Conservation (phyloP, 2,797 vertebrate genomes). For the Paramormyrops hopkinsi region DNA sequence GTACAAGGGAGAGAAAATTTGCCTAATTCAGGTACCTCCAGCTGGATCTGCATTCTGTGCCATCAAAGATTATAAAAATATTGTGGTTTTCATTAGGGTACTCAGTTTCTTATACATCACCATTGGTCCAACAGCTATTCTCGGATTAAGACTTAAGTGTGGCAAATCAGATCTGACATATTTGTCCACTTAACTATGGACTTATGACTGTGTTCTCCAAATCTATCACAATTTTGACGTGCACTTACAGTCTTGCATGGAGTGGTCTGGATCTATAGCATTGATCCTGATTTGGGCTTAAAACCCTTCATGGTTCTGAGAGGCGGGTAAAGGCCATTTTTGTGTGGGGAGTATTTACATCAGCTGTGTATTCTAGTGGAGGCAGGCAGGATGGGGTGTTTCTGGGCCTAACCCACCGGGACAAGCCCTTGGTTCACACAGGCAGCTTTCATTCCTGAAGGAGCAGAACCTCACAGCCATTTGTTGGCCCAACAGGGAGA, state of each 20-base stretch:
- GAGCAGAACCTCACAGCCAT: background rate
- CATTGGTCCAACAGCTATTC: background rate
- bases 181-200: background rate
- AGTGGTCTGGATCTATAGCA: background rate
- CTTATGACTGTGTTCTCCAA: background rate
- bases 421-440: background rate
- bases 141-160: background rate
- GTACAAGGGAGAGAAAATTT: background rate
- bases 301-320: background rate
- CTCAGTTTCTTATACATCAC: background rate
- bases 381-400: background rate
- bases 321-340: background rate
- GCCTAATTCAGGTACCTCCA: background rate
- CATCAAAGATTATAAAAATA: background rate
- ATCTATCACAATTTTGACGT: background rate
- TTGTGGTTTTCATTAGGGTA: background rate
- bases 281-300: background rate
- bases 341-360: background rate
- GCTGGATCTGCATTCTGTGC: background rate
- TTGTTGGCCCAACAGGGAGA: slow-evolving; percentile 2
- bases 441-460: background rate
- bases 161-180: background rate
- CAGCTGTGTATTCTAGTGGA: background rate
- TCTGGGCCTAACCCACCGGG: background rate
- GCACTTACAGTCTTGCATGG: background rate